Evolutionary conservation across 2,797 vertebrate species (phyloP).

Genomic region (Epinephelus malabaricus): DNA sequence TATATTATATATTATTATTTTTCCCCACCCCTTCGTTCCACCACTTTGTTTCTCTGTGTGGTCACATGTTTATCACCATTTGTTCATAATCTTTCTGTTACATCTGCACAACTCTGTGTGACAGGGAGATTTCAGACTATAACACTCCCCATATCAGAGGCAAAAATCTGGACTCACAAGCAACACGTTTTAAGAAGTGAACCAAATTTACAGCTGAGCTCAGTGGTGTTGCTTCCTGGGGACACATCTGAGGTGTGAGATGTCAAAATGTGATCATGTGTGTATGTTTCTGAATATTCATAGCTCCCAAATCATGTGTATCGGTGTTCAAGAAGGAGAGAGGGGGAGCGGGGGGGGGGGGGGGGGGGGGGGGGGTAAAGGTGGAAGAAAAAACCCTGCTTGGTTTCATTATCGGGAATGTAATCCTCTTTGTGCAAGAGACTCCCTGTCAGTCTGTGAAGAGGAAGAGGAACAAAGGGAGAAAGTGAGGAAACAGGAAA

Average conservation of each 20-base stretch:
- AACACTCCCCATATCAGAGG: not conserved
- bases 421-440: slow-evolving; percentile 34
- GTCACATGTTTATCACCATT: too few relatives aligned
- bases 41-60: too few relatives aligned
- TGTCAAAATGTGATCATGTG: slow-evolving; percentile 36
- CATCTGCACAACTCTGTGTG: too few relatives aligned
- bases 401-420: slow-evolving; percentile 35
- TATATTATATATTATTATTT: too few relatives aligned
- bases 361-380: slow-evolving; percentile 27
- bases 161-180: slow-evolving; percentile 12
- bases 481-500: slow-evolving; percentile 11
- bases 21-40: too few relatives aligned
- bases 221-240: not conserved
- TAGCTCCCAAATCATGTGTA: slow-evolving; percentile 37
- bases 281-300: slow-evolving; percentile 57
- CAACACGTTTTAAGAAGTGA: not conserved
- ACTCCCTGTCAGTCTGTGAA: slow-evolving; percentile 18
- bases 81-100: too few relatives aligned
- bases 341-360: slow-evolving; percentile 19
- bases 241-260: slow-evolving; percentile 20
- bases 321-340: not conserved
- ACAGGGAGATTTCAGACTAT: not conserved
- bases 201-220: slow-evolving; percentile 21
- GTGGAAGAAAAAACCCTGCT: slow-evolving; percentile 11
- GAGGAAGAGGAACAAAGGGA: slow-evolving; percentile 33